Percentiles rank a stretch among this genome's conserved stretches.
Evolutionary conservation across 2,888 invertebrate species (phyloP).

Genomic region (Atethmia centrago): DNA sequence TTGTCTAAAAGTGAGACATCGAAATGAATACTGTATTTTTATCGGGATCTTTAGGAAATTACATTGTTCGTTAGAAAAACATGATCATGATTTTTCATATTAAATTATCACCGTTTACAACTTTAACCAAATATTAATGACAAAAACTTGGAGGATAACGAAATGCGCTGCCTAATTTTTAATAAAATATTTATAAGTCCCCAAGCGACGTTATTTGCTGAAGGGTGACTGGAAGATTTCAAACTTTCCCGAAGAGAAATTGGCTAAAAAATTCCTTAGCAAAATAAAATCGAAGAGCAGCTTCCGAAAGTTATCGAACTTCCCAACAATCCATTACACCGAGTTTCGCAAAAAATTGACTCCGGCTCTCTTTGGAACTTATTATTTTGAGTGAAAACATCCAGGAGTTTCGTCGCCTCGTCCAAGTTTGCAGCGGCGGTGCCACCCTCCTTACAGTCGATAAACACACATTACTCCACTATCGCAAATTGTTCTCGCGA

Average conservation of each 20-base stretch:
- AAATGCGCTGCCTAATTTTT: conserved; percentile 65
- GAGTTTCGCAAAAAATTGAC: conserved; percentile 89
- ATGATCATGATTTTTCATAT: neutral
- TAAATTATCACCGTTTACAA: conserved; percentile 21
- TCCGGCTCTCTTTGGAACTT: conserved; percentile 82
- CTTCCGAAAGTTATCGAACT: conserved; percentile 90
- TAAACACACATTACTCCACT: conserved; percentile 69
- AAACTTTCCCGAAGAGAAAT: conserved; percentile 87
- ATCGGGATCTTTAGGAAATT: neutral
- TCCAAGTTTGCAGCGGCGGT: conserved; percentile 75
- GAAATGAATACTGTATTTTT: neutral
- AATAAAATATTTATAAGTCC: conserved; percentile 72
- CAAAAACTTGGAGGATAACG: conserved; percentile 48
- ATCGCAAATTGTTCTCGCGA: conserved; percentile 60
- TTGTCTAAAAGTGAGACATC: neutral
- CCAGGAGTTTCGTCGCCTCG: conserved; percentile 84
- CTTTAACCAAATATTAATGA: conserved; percentile 48
- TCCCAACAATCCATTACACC: conserved; percentile 90
- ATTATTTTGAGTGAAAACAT: conserved; percentile 90
- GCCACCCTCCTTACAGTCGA: conserved; percentile 73
- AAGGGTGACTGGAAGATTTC: conserved; percentile 87
- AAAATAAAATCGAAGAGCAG: conserved; percentile 89
- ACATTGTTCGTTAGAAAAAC: neutral
- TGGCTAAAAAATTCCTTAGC: conserved; percentile 89
- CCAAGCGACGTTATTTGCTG: conserved; percentile 75